Conservation (phyloP, 2,888 invertebrate species). For the Macrosiphum euphorbiae region DNA sequence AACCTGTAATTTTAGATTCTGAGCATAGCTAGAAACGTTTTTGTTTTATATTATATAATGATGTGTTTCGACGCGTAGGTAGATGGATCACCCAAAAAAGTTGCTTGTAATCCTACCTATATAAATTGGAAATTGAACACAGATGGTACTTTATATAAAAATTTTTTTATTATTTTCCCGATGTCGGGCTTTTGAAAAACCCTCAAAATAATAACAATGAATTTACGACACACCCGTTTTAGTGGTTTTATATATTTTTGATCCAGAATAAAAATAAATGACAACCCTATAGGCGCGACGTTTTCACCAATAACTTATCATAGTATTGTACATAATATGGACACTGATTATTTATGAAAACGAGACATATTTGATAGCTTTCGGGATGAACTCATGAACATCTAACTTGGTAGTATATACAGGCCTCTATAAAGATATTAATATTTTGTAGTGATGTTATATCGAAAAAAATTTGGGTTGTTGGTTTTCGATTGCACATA, state of each 20-base stretch:
- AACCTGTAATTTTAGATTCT: constrained; percentile 9
- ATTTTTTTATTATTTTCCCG: not conserved
- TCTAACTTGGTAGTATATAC: not conserved
- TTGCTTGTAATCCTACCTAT: not conserved
- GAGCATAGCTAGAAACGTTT: not conserved
- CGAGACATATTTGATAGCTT: not conserved
- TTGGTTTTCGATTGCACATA: not conserved
- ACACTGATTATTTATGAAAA: not conserved
- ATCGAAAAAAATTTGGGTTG: not conserved
- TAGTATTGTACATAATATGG: not conserved
- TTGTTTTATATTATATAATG: not conserved
- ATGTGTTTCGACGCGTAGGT: constrained; percentile 2
- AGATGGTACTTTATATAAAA: not conserved
- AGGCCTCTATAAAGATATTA: not conserved
- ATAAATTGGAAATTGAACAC: constrained; percentile 2
- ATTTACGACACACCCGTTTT: not conserved
- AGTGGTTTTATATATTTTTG: not conserved
- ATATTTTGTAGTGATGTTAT: not conserved
- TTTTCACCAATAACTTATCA: not conserved
- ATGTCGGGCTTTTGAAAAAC: not conserved
- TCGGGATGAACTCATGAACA: not conserved
- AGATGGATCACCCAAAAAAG: not conserved
- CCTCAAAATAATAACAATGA: not conserved
- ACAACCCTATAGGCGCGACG: not conserved
- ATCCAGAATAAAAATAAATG: not conserved